Evolutionary conservation across 2,888 invertebrate genomes (phyloP).

Genomic region (Nomada hirtipes): DNA sequence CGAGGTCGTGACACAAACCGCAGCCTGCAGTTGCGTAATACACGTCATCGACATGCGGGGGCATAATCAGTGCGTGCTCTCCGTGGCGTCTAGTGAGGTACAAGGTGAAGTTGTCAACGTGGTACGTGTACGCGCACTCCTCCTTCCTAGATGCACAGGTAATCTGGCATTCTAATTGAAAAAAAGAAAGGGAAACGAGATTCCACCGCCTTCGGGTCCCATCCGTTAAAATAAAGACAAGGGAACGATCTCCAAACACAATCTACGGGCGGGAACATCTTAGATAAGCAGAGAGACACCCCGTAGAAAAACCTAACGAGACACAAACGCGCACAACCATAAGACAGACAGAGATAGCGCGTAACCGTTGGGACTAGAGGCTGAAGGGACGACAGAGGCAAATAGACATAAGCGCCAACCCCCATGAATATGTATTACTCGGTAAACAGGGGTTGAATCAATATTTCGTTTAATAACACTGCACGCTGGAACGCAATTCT

Average conservation of each 20-base stretch:
- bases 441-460: slow-evolving; percentile 84
- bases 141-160: neutral
- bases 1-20: slow-evolving; percentile 63
- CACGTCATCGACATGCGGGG: slow-evolving; percentile 64
- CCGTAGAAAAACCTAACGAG: neutral
- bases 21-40: slow-evolving; percentile 69
- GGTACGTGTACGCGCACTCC: slow-evolving; percentile 48
- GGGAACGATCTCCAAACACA: neutral
- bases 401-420: slow-evolving; percentile 81
- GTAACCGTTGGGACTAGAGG: slow-evolving; percentile 34
- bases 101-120: slow-evolving; percentile 38
- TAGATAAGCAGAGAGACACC: neutral
- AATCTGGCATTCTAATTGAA: too few relatives aligned
- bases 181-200: too few relatives aligned
- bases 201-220: slow-evolving; percentile 18
- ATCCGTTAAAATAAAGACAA: slow-evolving; percentile 18
- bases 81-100: slow-evolving; percentile 49
- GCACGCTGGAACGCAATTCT: slow-evolving; percentile 72
- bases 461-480: slow-evolving; percentile 84
- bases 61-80: slow-evolving; percentile 65
- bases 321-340: neutral
- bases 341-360: slow-evolving; percentile 10
- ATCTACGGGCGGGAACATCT: neutral
- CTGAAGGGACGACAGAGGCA: slow-evolving; percentile 71
- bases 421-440: slow-evolving; percentile 84